Evolutionary conservation across 2,888 invertebrate species (phyloP).

Genomic region (Lydus trimaculatus): DNA sequence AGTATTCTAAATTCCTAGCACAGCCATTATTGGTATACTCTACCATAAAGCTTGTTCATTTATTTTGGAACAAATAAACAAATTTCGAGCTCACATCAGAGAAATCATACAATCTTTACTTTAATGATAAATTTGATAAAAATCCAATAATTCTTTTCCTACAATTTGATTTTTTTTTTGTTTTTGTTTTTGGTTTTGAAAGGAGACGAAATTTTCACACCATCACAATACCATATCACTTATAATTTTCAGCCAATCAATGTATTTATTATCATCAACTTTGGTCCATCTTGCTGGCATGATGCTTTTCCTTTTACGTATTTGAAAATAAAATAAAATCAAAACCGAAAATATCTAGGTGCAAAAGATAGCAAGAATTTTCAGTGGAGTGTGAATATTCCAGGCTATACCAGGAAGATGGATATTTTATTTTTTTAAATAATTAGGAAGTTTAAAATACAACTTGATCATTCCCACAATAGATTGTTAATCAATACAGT

Average conservation of each 20-base stretch:
- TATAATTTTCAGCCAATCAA: constrained; percentile 1
- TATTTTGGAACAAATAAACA: not conserved
- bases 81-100: not conserved
- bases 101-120: not conserved
- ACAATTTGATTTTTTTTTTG: not conserved
- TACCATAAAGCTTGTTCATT: constrained; percentile 29
- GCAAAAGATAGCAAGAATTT: constrained; percentile 20
- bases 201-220: not conserved
- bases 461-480: not conserved
- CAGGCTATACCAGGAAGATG: constrained; percentile 30
- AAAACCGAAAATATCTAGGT: constrained; percentile 19
- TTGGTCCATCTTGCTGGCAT: constrained; percentile 27
- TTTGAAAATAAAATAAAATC: not conserved
- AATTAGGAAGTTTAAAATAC: constrained; percentile 1
- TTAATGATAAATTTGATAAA: not conserved
- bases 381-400: constrained; percentile 13
- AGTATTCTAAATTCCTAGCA: constrained; percentile 35
- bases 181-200: too few species aligned
- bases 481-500: not conserved
- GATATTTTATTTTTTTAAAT: not conserved
- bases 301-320: constrained; percentile 1
- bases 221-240: constrained; percentile 8
- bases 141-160: not conserved
- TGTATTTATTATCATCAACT: not conserved
- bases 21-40: constrained; percentile 34